phyloP scores from a whole-genome alignment of 2,888 invertebrate species.

The Eudemis profundana region DNA sequence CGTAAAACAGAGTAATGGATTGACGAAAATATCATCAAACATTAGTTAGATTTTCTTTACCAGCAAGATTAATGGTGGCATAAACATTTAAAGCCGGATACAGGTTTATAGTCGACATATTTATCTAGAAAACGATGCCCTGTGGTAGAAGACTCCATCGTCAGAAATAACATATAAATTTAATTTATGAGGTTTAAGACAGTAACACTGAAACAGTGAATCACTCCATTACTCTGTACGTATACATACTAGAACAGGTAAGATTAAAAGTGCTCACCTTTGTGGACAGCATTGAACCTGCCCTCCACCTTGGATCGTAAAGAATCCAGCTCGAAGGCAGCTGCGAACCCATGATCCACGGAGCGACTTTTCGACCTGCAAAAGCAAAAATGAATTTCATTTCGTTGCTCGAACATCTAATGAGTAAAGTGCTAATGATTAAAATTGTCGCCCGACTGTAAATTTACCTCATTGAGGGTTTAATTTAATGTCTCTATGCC shows the following conservation, averaged over 20 bases:
- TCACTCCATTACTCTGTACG: too few species aligned
- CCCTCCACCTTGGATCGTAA: conserved; percentile 94
- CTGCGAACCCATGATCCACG: conserved; percentile 94
- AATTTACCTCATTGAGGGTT: too few species aligned
- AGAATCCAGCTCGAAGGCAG: conserved; percentile 94
- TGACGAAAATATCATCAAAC: conserved; percentile 24
- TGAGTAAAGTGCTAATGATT: background rate
- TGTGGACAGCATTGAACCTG: conserved; percentile 91
- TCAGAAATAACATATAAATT: background rate
- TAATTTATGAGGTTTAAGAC: background rate
- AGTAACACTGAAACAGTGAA: background rate
- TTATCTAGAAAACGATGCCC: conserved; percentile 54
- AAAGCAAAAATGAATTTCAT: conserved; percentile 54
- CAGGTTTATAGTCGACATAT: conserved; percentile 52
- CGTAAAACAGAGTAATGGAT: conserved; percentile 11
- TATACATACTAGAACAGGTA: too few species aligned
- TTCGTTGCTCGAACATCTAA: background rate
- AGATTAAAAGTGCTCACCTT: conserved; percentile 75
- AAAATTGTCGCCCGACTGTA: too few species aligned
- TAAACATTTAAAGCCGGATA: conserved; percentile 43
- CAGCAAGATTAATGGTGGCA: conserved; percentile 31
- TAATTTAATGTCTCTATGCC: too few species aligned
- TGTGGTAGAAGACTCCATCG: background rate
- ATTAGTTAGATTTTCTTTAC: conserved; percentile 26
- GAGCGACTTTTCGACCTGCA: conserved; percentile 96